A percentile compares a stretch with the other conserved stretches of the same genome.
Conservation (phyloP, 1,140 invertebrate genomes). For the Lepidurus couesii region DNA sequence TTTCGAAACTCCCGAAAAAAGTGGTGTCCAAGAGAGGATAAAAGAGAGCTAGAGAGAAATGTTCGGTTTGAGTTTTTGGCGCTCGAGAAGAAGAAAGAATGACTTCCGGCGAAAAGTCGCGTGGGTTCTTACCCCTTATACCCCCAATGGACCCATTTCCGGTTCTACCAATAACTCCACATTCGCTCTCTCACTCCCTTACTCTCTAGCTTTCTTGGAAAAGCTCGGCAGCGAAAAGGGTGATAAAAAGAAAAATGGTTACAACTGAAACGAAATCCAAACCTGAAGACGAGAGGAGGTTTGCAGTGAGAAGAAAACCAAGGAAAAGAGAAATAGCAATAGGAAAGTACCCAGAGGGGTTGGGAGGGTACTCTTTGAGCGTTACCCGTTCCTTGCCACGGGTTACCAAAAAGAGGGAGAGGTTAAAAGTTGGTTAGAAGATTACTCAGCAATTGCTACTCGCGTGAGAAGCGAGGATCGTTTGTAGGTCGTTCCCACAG, state of each 20-base stretch:
- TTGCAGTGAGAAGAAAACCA: too few relatives aligned
- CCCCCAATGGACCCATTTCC: not conserved
- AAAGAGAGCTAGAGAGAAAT: not conserved
- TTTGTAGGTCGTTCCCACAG: not conserved
- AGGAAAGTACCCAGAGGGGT: too few relatives aligned
- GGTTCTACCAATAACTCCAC: not conserved
- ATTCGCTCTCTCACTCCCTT: not conserved
- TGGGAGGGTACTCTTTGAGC: too few relatives aligned
- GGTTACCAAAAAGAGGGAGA: not conserved
- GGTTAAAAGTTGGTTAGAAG: not conserved
- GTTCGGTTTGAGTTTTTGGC: not conserved
- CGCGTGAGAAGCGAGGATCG: not conserved
- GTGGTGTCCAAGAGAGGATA: not conserved
- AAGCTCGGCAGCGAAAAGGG: not conserved
- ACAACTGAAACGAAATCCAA: too few relatives aligned
- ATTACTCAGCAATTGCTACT: not conserved
- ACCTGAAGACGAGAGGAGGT: too few relatives aligned
- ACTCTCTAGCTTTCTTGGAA: not conserved
- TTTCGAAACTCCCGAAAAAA: too few relatives aligned
- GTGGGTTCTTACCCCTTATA: not conserved
- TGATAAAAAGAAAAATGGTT: not conserved
- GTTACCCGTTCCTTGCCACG: not conserved
- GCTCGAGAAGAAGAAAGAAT: not conserved
- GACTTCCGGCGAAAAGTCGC: not conserved
- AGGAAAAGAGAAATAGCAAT: too few relatives aligned